A percentile compares a stretch with the other conserved stretches of the same genome.
phyloP scores from a whole-genome alignment of 2,113 vertebrate species.

The Poeciliopsis retropinna region DNA sequence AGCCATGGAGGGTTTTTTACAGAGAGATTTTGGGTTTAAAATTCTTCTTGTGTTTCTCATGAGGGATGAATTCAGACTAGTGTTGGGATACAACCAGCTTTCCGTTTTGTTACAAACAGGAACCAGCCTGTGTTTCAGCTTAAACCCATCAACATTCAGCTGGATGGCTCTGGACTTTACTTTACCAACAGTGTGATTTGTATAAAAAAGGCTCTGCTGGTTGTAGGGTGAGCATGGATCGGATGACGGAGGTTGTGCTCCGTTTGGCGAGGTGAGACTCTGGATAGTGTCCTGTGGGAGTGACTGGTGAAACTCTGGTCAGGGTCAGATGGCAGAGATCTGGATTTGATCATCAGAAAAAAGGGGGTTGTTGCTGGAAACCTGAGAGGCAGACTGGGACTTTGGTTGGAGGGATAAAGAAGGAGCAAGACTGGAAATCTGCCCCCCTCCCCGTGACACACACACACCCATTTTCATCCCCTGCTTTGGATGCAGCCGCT shows the following conservation, averaged over 20 bases:
- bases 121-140: constrained; percentile 20
- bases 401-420: constrained; percentile 1
- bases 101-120: constrained; percentile 22
- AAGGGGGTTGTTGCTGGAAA: constrained; percentile 40
- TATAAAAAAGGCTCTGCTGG: constrained; percentile 1
- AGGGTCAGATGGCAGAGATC: constrained; percentile 72
- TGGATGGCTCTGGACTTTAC: constrained; percentile 15
- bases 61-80: constrained; percentile 26
- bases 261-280: constrained; percentile 66
- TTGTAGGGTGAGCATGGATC: constrained; percentile 28
- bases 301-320: constrained; percentile 33
- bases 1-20: background rate
- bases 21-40: background rate
- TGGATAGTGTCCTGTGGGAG: constrained; percentile 51
- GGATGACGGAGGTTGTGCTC: constrained; percentile 30
- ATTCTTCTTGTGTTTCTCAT: constrained; percentile 29
- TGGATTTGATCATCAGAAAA: constrained; percentile 58
- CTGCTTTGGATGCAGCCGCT: constrained; percentile 60
- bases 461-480: constrained; percentile 7
- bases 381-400: constrained; percentile 45
- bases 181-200: constrained; percentile 13
- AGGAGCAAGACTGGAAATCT: constrained; percentile 30
- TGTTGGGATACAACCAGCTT: constrained; percentile 11
- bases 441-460: background rate
- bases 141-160: constrained; percentile 16